phyloP scores from a whole-genome alignment of 2,888 invertebrate species.

The Rhagonycha lutea region DNA sequence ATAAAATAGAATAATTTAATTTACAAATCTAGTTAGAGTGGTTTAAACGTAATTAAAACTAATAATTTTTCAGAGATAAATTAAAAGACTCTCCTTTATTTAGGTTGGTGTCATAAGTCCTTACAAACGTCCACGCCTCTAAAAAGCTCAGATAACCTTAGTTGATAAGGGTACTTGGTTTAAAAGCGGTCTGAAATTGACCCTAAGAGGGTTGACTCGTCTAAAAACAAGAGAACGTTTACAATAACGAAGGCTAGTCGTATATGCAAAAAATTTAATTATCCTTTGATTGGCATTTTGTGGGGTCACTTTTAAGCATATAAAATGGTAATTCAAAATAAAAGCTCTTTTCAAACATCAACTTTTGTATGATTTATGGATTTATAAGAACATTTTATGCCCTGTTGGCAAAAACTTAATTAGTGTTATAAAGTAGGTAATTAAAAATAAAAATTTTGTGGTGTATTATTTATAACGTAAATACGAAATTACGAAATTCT shows the following conservation, averaged over 20 bases:
- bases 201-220: conserved; percentile 37
- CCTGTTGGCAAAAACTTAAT: background rate
- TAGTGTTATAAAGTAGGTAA: background rate
- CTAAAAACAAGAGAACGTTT: conserved; percentile 39
- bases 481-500: background rate
- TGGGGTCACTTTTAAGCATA: conserved; percentile 30
- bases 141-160: conserved; percentile 32
- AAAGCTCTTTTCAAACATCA: conserved; percentile 28
- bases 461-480: background rate
- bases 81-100: conserved; percentile 12
- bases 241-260: conserved; percentile 29
- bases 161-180: conserved; percentile 36
- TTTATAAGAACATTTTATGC: conserved; percentile 20
- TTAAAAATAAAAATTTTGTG: background rate
- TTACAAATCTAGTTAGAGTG: background rate
- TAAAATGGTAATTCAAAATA: conserved; percentile 35
- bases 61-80: conserved; percentile 10
- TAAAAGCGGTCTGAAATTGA: conserved; percentile 41
- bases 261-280: conserved; percentile 38
- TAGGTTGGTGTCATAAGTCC: conserved; percentile 22
- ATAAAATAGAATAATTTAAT: background rate
- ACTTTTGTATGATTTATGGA: conserved; percentile 31
- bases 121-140: conserved; percentile 25
- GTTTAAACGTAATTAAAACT: background rate
- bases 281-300: conserved; percentile 39